Percentiles rank a stretch among this genome's conserved stretches.
These are phyloP conservation scores for Lithophane semibrunnea DNA, from an alignment of 2,888 invertebrate species.

Conservation along the genomic window DNA sequence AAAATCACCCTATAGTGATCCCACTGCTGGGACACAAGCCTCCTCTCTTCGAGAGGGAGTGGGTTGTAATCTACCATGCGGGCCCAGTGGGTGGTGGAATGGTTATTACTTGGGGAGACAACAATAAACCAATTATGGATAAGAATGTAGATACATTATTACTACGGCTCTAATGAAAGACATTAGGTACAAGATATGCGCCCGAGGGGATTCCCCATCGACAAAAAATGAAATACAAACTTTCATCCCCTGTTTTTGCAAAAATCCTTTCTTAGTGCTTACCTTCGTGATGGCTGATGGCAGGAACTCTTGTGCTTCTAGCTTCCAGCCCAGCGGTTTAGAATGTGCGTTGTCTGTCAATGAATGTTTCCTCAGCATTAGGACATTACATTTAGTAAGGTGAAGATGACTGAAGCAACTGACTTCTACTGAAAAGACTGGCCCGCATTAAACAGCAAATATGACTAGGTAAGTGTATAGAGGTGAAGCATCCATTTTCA, in stretches of 20 bases:
- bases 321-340: too few species aligned
- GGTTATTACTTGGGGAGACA: background rate
- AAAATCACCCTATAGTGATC: too few species aligned
- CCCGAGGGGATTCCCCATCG: too few species aligned
- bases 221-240: background rate
- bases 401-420: background rate
- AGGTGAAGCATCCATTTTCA: background rate
- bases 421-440: background rate
- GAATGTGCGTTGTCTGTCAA: background rate
- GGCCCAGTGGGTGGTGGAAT: background rate
- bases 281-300: background rate
- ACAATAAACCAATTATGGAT: background rate
- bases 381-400: background rate
- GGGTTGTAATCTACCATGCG: too few species aligned
- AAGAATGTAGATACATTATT: background rate
- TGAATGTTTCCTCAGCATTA: background rate
- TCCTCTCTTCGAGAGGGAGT: too few species aligned
- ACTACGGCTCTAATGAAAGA: background rate
- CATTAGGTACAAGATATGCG: background rate
- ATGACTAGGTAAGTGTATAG: background rate
- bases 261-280: background rate
- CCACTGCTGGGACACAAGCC: too few species aligned
- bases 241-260: background rate
- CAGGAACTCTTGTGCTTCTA: background rate
- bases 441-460: background rate